Evolutionary conservation across 2,888 invertebrate genomes (phyloP).

Genomic region (Leptodirus hochenwartii): DNA sequence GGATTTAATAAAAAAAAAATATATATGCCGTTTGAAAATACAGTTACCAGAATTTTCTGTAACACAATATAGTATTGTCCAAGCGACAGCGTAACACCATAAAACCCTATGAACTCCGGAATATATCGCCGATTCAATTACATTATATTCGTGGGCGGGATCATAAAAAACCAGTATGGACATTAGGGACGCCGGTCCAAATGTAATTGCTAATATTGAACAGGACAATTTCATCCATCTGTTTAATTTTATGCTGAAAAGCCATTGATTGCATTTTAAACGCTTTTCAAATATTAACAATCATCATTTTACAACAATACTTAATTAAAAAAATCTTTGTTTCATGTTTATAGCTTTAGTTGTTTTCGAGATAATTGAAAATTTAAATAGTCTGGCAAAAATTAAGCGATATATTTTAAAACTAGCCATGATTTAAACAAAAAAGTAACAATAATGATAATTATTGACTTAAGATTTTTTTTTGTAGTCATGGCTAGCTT

Average conservation of each 20-base stretch:
- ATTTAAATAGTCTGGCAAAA: too few species aligned
- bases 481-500: too few species aligned
- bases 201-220: constrained; percentile 20
- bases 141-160: constrained; percentile 36
- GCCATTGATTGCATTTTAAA: too few species aligned
- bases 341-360: too few species aligned
- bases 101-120: constrained; percentile 44
- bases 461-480: too few species aligned
- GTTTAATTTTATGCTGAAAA: too few species aligned
- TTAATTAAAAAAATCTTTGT: too few species aligned
- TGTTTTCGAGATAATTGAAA: too few species aligned
- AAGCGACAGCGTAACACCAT: constrained; percentile 49
- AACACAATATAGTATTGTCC: constrained; percentile 45
- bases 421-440: too few species aligned
- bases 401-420: too few species aligned
- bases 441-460: constrained; percentile 9
- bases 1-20: constrained; percentile 6
- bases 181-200: constrained; percentile 38
- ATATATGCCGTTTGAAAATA: not conserved
- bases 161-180: constrained; percentile 45
- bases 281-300: too few species aligned
- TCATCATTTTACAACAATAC: too few species aligned
- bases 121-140: constrained; percentile 43
- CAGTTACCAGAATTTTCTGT: constrained; percentile 44
- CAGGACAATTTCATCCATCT: constrained; percentile 16